Percentiles rank a stretch among this genome's conserved stretches.
These are phyloP conservation scores for Buathra laborator DNA, from an alignment of 2,888 invertebrate genomes.

Conservation along the genomic window DNA sequence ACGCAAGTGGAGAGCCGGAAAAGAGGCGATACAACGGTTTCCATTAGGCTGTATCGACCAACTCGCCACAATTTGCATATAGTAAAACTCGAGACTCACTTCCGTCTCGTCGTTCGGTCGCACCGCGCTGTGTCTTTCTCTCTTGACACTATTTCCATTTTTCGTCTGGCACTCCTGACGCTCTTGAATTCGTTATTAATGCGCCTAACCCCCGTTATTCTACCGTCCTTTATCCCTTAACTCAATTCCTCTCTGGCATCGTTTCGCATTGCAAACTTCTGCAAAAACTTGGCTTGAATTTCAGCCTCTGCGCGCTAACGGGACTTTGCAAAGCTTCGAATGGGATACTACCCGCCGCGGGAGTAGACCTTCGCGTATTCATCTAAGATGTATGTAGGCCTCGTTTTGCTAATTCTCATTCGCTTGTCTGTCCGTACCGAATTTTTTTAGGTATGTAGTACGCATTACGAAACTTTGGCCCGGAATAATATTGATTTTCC, in stretches of 20 bases:
- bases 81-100: slow-evolving; percentile 23
- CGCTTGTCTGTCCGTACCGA: not conserved
- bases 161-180: not conserved
- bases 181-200: not conserved
- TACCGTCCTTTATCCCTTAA: not conserved
- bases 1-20: not conserved
- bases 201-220: not conserved
- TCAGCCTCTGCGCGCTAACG: not conserved
- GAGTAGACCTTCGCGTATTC: slow-evolving; percentile 33
- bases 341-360: slow-evolving; percentile 6
- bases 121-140: not conserved
- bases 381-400: slow-evolving; percentile 2
- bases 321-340: slow-evolving; percentile 11
- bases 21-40: slow-evolving; percentile 25
- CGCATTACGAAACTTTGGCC: not conserved
- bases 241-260: not conserved
- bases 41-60: slow-evolving; percentile 15
- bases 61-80: slow-evolving; percentile 28
- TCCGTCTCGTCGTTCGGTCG: not conserved
- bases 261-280: not conserved
- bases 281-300: not conserved
- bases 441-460: not conserved
- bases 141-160: not conserved
- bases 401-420: slow-evolving; percentile 3
- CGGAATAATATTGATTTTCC: not conserved